phyloP scores from a whole-genome alignment of 1,140 invertebrate genomes.

The Drosophila willistoni region DNA sequence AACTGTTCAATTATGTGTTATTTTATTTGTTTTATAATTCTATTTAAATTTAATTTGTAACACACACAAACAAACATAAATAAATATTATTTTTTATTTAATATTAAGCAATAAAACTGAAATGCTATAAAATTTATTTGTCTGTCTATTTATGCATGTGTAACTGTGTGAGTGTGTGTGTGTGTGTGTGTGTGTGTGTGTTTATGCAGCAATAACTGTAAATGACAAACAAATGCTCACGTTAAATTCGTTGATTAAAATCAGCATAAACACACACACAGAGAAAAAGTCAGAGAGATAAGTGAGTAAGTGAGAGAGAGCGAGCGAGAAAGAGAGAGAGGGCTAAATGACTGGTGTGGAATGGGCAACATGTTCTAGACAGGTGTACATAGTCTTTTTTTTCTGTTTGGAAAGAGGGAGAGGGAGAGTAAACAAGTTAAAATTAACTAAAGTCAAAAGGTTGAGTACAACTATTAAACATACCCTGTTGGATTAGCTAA shows the following conservation, averaged over 20 bases:
- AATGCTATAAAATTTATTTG: conserved; percentile 43
- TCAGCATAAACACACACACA: conserved; percentile 56
- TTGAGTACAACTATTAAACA: not conserved
- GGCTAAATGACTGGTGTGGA: conserved; percentile 1
- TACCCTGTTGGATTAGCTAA: not conserved
- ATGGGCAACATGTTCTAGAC: conserved; percentile 1
- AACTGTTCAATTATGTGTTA: conserved; percentile 22
- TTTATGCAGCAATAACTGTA: conserved; percentile 62
- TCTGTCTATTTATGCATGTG: conserved; percentile 33
- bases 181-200: conserved; percentile 34
- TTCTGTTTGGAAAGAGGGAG: not conserved
- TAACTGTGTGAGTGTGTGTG: conserved; percentile 4
- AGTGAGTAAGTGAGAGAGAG: conserved; percentile 5
- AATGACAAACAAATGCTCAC: conserved; percentile 71
- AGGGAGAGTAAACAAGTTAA: not conserved
- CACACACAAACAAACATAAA: not conserved
- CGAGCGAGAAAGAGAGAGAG: conserved; percentile 4
- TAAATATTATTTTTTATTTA: conserved; percentile 23
- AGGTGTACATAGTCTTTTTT: conserved; percentile 1
- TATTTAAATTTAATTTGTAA: conserved; percentile 37
- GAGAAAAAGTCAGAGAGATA: conserved; percentile 18
- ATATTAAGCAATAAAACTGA: conserved; percentile 57
- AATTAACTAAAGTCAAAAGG: conserved; percentile 8
- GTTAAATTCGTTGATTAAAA: conserved; percentile 74
- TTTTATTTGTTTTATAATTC: conserved; percentile 58